Conservation (phyloP, 1,140 invertebrate species). For the Dufourea novaeangliae region DNA sequence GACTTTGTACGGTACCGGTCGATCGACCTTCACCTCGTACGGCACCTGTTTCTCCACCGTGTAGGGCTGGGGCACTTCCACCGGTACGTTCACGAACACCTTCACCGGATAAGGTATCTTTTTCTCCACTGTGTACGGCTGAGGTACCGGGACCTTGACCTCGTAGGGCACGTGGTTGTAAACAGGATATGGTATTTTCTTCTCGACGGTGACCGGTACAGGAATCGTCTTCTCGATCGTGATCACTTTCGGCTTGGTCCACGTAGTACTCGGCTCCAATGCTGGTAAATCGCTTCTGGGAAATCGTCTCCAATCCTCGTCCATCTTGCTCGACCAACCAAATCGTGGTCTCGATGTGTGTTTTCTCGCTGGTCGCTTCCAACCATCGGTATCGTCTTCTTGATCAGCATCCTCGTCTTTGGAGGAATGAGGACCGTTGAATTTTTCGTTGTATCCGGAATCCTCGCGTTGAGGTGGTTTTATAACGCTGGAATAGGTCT, state of each 20-base stretch:
- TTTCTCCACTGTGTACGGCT: slow-evolving; percentile 83
- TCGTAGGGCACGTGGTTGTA: slow-evolving; percentile 83
- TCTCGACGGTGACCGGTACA: slow-evolving; percentile 86
- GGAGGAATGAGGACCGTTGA: background rate
- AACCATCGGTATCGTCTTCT: slow-evolving; percentile 23
- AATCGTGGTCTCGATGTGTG: background rate
- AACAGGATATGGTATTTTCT: slow-evolving; percentile 82
- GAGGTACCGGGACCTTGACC: slow-evolving; percentile 83
- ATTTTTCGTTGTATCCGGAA: background rate
- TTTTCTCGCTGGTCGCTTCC: background rate
- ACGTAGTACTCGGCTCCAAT: background rate
- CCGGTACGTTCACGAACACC: slow-evolving; percentile 66
- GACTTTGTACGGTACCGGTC: slow-evolving; percentile 83
- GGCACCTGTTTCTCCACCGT: slow-evolving; percentile 83
- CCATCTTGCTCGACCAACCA: background rate
- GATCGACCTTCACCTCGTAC: slow-evolving; percentile 86
- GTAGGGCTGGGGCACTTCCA: slow-evolving; percentile 84
- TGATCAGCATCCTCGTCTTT: background rate
- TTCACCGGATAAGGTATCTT: slow-evolving; percentile 76
- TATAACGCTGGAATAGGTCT: slow-evolving; percentile 72
- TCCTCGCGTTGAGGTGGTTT: slow-evolving; percentile 56
- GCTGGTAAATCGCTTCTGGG: slow-evolving; percentile 35
- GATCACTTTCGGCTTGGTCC: slow-evolving; percentile 70
- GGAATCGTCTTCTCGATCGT: slow-evolving; percentile 85
- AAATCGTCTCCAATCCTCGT: slow-evolving; percentile 30